phyloP scores from a whole-genome alignment of 2,888 invertebrate species.

The Caradrina clavipalpis region DNA sequence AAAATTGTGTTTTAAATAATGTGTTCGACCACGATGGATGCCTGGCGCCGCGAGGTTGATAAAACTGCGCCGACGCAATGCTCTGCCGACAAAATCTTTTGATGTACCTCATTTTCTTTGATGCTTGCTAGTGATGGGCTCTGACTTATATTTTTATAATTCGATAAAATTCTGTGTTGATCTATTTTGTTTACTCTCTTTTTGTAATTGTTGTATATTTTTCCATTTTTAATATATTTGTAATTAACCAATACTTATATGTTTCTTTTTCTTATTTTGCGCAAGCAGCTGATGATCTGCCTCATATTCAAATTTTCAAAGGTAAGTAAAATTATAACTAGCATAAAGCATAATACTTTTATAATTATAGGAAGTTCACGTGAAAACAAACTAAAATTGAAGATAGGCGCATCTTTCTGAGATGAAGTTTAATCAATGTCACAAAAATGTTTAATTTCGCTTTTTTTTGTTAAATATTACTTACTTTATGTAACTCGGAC shows the following conservation, averaged over 20 bases:
- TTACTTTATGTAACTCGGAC: not conserved
- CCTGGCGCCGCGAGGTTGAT: not conserved
- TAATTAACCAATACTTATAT: not conserved
- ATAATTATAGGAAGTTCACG: not conserved
- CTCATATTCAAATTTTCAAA: not conserved
- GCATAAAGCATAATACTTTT: not conserved
- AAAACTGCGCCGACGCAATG: conserved; percentile 3
- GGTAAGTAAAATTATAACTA: conserved; percentile 22
- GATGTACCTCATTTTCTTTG: conserved; percentile 9
- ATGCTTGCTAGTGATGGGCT: conserved; percentile 6
- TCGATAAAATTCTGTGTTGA: conserved; percentile 6
- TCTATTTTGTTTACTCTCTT: not conserved
- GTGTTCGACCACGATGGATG: not conserved
- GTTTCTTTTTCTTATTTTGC: conserved; percentile 14
- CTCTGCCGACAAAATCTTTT: conserved; percentile 22
- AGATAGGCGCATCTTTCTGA: not conserved
- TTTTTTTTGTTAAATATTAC: not conserved
- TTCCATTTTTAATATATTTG: too few relatives aligned
- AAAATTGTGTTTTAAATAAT: conserved; percentile 1
- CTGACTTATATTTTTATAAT: not conserved
- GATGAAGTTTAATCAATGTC: not conserved
- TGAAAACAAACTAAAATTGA: not conserved
- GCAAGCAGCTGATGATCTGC: conserved; percentile 32
- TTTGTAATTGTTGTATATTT: not conserved
- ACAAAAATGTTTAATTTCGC: not conserved